Conservation (phyloP, 2,888 invertebrate species). For the Sphinx pinastri region DNA sequence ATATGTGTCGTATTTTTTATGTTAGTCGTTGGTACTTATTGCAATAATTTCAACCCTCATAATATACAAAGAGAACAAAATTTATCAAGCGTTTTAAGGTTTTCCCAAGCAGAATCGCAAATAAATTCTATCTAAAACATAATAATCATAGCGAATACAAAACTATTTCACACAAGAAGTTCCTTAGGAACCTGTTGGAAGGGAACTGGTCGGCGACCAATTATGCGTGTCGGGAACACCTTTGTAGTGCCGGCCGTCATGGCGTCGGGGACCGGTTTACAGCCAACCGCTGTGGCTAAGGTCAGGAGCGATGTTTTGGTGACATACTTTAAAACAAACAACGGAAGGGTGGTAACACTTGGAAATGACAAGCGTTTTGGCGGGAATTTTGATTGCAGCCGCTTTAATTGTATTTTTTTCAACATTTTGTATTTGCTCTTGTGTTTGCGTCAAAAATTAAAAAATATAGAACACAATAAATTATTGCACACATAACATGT, state of each 20-base stretch:
- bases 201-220: conserved; percentile 23
- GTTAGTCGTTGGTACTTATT: too few relatives aligned
- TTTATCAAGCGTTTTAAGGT: too few relatives aligned
- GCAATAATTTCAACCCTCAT: too few relatives aligned
- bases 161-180: conserved; percentile 22
- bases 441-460: too few relatives aligned
- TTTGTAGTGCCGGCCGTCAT: conserved; percentile 18
- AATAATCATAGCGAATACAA: conserved; percentile 19
- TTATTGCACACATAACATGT: too few relatives aligned
- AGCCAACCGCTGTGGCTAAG: conserved; percentile 26
- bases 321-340: conserved; percentile 16
- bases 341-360: neutral
- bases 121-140: neutral
- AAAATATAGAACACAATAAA: too few relatives aligned
- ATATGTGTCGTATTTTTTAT: too few relatives aligned
- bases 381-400: neutral
- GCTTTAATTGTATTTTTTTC: too few relatives aligned
- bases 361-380: neutral
- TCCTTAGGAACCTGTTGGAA: conserved; percentile 23
- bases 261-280: conserved; percentile 19
- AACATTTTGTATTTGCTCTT: too few relatives aligned
- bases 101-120: neutral
- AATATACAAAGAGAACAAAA: too few relatives aligned
- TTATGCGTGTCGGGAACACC: conserved; percentile 28
- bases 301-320: conserved; percentile 26